phyloP scores from a whole-genome alignment of 2,113 vertebrate species.

The Datnioides undecimradiatus region DNA sequence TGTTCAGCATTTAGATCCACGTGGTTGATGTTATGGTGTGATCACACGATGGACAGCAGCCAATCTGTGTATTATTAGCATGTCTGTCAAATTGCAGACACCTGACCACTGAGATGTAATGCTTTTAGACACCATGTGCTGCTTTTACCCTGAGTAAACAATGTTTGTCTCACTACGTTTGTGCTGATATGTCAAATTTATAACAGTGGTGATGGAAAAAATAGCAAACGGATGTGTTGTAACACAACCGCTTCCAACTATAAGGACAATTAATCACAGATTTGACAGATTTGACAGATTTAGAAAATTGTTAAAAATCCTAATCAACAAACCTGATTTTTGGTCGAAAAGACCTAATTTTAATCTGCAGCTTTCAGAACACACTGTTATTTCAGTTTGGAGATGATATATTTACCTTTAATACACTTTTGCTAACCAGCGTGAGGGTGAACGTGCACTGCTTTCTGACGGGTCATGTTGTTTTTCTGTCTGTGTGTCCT shows the following conservation, averaged over 20 bases:
- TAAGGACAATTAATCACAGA: background rate
- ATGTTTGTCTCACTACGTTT: background rate
- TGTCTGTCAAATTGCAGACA: background rate
- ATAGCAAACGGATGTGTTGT: background rate
- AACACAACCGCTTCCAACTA: background rate
- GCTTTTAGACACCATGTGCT: background rate
- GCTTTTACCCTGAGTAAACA: background rate
- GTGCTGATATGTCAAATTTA: conserved; percentile 9
- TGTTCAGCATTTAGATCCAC: background rate
- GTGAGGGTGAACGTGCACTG: background rate
- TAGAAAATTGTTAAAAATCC: too few relatives aligned
- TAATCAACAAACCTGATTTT: too few relatives aligned
- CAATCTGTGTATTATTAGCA: background rate
- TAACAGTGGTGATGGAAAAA: background rate
- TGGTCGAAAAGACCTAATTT: too few relatives aligned
- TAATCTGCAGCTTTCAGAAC: too few relatives aligned
- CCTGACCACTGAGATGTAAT: background rate
- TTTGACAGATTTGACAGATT: background rate
- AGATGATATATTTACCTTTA: too few relatives aligned
- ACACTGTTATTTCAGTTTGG: too few relatives aligned
- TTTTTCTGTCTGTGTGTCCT: background rate
- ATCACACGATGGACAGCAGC: too few relatives aligned
- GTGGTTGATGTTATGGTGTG: background rate
- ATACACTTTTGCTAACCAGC: conserved; percentile 3
- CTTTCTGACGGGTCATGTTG: background rate